Percentiles rank a stretch among this genome's conserved stretches.
phyloP scores from a whole-genome alignment of 2,113 vertebrate species.

The Dasyornis broadbenti region DNA sequence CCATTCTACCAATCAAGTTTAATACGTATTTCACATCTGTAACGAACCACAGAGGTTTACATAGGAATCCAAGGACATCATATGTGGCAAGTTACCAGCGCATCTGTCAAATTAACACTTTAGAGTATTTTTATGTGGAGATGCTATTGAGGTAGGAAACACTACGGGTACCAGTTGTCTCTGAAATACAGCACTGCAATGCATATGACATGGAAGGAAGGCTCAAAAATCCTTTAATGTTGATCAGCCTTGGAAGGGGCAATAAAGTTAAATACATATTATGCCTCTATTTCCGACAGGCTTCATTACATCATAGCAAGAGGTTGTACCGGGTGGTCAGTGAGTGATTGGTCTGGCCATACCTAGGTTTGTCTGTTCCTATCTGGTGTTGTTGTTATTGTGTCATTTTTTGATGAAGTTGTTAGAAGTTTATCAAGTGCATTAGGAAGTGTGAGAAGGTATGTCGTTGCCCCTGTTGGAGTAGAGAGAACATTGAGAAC shows the following conservation, averaged over 20 bases:
- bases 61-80: rapidly evolving
- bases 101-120: neutral
- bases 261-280: neutral
- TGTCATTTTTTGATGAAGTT: neutral
- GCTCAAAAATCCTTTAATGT: neutral
- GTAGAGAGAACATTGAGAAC: neutral
- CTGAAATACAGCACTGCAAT: neutral
- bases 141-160: neutral
- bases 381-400: neutral
- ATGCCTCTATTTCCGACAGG: neutral
- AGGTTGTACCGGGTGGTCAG: neutral
- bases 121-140: neutral
- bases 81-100: neutral
- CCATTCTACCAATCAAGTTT: neutral
- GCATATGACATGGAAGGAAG: neutral
- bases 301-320: rapidly evolving
- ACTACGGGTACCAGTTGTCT: neutral
- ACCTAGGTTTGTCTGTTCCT: neutral
- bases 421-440: neutral
- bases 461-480: neutral
- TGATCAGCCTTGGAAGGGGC: neutral
- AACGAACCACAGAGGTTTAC: neutral
- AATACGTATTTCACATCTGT: neutral
- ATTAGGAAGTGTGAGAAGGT: neutral
- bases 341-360: neutral